Percentiles rank a stretch among this genome's conserved stretches.
These are phyloP conservation scores for Reticulitermes speratus DNA, from an alignment of 1,140 invertebrate genomes.

Conservation along the genomic window DNA sequence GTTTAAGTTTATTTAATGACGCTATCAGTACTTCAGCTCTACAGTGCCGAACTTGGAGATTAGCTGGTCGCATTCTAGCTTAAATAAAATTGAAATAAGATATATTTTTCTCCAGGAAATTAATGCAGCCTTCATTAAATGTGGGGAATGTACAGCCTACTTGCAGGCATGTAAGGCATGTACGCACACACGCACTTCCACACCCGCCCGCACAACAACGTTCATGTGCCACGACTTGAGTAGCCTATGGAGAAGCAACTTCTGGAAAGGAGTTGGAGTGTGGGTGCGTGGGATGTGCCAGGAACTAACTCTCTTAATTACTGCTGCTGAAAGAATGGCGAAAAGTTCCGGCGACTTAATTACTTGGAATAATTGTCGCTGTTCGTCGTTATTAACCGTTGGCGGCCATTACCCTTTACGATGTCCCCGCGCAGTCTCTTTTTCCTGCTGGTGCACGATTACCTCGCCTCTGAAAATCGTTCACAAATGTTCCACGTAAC, in stretches of 20 bases:
- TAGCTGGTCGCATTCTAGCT: no score
- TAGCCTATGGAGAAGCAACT: neutral
- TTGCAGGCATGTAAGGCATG: no score
- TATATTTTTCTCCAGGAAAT: no score
- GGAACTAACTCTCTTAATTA: conserved; percentile 30
- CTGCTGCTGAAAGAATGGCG: conserved; percentile 19
- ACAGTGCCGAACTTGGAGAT: no score
- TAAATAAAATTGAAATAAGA: no score
- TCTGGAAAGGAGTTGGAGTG: neutral
- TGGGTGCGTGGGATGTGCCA: neutral
- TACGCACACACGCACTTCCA: no score
- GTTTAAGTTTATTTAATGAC: no score
- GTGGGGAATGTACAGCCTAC: no score
- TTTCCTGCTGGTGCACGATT: neutral
- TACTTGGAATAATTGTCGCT: conserved; percentile 35
- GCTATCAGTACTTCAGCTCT: no score
- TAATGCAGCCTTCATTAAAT: no score
- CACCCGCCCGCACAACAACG: no score
- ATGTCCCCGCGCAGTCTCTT: neutral
- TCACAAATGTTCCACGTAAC: neutral
- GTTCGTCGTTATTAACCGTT: conserved; percentile 24
- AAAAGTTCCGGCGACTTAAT: conserved; percentile 32
- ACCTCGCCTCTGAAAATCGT: neutral
- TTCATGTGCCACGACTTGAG: neutral
- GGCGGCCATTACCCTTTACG: conserved; percentile 32